Evolutionary conservation across 2,797 vertebrate genomes (phyloP), one percentile per base, ranked within the genome.

Genomic region (Poecile montanus): DNA sequence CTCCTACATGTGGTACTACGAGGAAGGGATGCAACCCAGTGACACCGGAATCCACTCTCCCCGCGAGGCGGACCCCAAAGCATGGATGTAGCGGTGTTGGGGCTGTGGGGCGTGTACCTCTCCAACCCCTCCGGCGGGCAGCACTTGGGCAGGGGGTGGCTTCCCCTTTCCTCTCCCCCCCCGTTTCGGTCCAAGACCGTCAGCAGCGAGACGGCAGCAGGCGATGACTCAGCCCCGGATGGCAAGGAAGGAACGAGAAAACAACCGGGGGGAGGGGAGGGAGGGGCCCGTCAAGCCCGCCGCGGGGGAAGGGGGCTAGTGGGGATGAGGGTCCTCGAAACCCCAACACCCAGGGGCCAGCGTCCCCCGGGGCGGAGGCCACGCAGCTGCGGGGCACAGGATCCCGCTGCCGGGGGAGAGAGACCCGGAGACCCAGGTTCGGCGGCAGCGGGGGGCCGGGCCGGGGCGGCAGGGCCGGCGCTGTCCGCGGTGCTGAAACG

Each of bases 151-250:
- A 26, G 91, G 91, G 93, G 95, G 91, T 26, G 26, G 61, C 70
- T 75, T 83, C 68, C 77, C 85, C 56, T 60, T 89, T 91, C 42
- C 58, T 68, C 45, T 40, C 27, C 36, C 36, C 56, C 50, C 72
- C 56, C 57, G 7, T 70, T 63, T 94, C 62, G 70, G 94, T 85
- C 91, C 89, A 83, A 94, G 85, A 61, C 91, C 93, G 78, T 94
- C 93, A 93, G 95, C 95, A 95, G 91, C 88, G 76, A 93, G 95
- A 91, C 93, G 88, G 92, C 96, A 96, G 93, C 95, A 95, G 88
- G 95, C 94, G 94, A 94, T 95, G 95, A 95, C 94, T 94, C 95
- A 94, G 95, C 96, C 94, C 94, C 91, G 96, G 93, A 91, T 93
- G 96, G 94, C 93, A 91, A 88, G 93, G 96, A 94, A 93, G 85